Evolutionary conservation across 1,140 invertebrate genomes (phyloP), one percentile per base, ranked within the genome.

Genomic region (Archivesica marissinica): DNA sequence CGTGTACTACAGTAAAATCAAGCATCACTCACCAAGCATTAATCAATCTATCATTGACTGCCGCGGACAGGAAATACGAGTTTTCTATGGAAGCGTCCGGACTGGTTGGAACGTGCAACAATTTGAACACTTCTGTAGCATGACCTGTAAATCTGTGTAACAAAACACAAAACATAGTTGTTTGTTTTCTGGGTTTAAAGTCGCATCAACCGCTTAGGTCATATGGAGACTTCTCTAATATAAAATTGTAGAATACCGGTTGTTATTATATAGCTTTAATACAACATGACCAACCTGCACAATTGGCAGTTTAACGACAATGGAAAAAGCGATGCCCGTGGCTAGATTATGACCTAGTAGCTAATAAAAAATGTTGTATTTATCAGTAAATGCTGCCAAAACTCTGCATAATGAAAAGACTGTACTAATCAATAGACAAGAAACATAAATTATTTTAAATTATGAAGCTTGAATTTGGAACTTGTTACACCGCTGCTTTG

Each of bases 11-110:
- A n/a, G n/a, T n/a, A n/a, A n/a, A n/a, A n/a, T n/a, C n/a, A n/a
- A n/a, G n/a, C n/a, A n/a, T n/a, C n/a, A 91, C 92, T 82, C 94
- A 95, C 96, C 96, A 96, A 80, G 95, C 94, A 94, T 94, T 95
- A 11, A 96, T 91, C 75, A 95, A 93, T 89, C 95, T 86, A 88
- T 96, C 96, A 72, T 94, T 95, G 87, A 93, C 91, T 25, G 95
- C 95, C 79, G 95, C 95, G 56, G 96, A 96, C 17, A 97, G 89
- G 77, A 96, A 94, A 90, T 96, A 96, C 15, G 84, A 87, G 66
- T 85, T 89, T 33, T 90, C 88, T 44, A 90, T 44, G 25, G 86
- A 83, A 11, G 61, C 66, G 47, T 35, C 82, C 68, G 94, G 68
- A 85, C 91, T 91, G 47, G 50, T 74, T 39, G 87, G 87, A 30